Evolutionary conservation across 2,888 invertebrate species (phyloP).

Genomic region (Colostygia pectinataria): DNA sequence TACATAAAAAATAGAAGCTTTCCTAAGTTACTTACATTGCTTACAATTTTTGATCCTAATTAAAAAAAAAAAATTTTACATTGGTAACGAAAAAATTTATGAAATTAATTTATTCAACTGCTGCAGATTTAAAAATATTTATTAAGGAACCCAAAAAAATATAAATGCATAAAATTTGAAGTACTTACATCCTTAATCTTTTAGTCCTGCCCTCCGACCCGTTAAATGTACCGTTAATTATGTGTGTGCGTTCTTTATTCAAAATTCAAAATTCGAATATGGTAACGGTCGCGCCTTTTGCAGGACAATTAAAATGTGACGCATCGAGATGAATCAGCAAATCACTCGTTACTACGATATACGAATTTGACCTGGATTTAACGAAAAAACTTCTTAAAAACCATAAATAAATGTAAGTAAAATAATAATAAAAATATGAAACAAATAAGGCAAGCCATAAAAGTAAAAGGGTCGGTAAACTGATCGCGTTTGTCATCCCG

Average conservation of each 20-base stretch:
- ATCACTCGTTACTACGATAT: too few relatives aligned
- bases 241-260: constrained; percentile 55
- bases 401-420: constrained; percentile 1
- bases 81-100: too few relatives aligned
- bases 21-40: too few relatives aligned
- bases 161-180: constrained; percentile 15
- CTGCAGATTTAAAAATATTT: constrained; percentile 10
- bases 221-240: constrained; percentile 79
- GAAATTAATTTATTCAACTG: constrained; percentile 4
- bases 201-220: constrained; percentile 61
- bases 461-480: constrained; percentile 48
- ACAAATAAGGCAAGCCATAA: constrained; percentile 19
- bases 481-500: constrained; percentile 51
- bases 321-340: constrained; percentile 52
- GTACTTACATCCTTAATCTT: constrained; percentile 41
- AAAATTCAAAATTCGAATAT: constrained; percentile 47
- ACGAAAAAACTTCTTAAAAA: not conserved
- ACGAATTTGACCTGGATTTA: too few relatives aligned
- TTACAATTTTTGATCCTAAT: too few relatives aligned
- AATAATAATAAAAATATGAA: not conserved
- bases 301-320: constrained; percentile 74
- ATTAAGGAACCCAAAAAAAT: constrained; percentile 19
- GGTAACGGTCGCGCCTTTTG: constrained; percentile 69
- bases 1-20: too few relatives aligned
- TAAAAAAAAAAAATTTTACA: too few relatives aligned